These are phyloP conservation scores for Periophthalmus modestus DNA, from an alignment of 2,113 vertebrate genomes.

Conservation along the genomic window DNA sequence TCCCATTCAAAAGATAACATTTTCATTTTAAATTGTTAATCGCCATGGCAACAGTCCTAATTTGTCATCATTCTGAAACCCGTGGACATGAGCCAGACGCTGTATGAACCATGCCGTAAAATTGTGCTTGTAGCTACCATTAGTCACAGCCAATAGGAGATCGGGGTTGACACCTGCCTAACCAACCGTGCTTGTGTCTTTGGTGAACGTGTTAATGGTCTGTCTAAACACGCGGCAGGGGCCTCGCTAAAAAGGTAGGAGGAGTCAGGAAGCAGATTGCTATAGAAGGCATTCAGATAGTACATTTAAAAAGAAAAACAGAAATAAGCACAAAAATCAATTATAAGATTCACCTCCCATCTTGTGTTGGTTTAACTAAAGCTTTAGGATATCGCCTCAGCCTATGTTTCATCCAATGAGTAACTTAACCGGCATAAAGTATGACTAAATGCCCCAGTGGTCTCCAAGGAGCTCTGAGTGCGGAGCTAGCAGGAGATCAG, in stretches of 20 bases:
- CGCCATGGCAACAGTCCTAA: too few species aligned
- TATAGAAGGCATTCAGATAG: constrained; percentile 44
- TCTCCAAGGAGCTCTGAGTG: constrained; percentile 71
- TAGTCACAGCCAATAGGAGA: constrained; percentile 20
- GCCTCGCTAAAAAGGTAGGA: constrained; percentile 17
- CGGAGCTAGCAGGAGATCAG: constrained; percentile 75
- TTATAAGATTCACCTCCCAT: constrained; percentile 39
- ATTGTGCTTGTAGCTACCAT: neutral
- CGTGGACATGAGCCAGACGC: neutral
- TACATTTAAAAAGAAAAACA: constrained; percentile 8
- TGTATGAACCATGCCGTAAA: constrained; percentile 6
- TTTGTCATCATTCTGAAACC: too few species aligned
- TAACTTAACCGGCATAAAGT: constrained; percentile 68
- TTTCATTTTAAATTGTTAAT: too few species aligned
- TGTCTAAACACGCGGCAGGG: constrained; percentile 58
- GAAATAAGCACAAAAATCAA: constrained; percentile 26
- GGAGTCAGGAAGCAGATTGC: constrained; percentile 10
- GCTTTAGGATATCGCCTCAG: constrained; percentile 27
- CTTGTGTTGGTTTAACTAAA: constrained; percentile 35
- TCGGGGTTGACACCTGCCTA: constrained; percentile 53
- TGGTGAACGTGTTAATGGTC: constrained; percentile 63
- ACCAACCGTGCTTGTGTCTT: constrained; percentile 62
- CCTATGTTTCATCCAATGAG: constrained; percentile 59
- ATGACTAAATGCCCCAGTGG: constrained; percentile 67
- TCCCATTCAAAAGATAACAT: too few species aligned